Percentiles rank a stretch among this genome's conserved stretches.
Conservation (phyloP, 2,113 vertebrate species). For the Sylvietta virens region DNA sequence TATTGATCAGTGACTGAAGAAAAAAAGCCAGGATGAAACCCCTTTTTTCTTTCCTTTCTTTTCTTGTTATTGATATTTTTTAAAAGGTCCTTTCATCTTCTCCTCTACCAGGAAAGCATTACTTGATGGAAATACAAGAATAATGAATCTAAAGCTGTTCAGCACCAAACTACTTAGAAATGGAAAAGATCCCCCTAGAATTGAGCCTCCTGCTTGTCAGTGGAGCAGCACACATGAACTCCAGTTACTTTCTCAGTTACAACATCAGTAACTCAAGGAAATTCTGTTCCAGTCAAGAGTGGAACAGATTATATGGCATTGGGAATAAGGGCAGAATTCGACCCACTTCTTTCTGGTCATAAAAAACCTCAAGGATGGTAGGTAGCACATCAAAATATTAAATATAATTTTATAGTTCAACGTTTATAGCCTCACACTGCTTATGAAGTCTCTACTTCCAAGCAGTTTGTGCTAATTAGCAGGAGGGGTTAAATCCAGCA, state of each 20-base stretch:
- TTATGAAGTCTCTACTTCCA: not conserved
- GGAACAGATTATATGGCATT: not conserved
- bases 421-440: not conserved
- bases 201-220: not conserved
- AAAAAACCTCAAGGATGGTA: not conserved
- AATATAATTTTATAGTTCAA: not conserved
- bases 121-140: slow-evolving; percentile 19
- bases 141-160: slow-evolving; percentile 25
- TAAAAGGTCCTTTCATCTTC: slow-evolving; percentile 45
- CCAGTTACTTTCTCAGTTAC: not conserved
- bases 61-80: slow-evolving; percentile 38
- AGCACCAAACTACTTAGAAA: not conserved
- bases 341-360: not conserved
- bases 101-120: not conserved
- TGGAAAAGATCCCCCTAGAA: not conserved
- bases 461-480: not conserved
- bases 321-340: not conserved
- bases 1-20: slow-evolving; percentile 27
- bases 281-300: not conserved
- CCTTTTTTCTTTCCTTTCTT: slow-evolving; percentile 28
- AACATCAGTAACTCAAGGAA: not conserved
- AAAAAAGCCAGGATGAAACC: not conserved
- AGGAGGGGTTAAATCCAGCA: not conserved
- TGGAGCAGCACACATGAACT: not conserved
- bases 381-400: not conserved